Conservation (phyloP, 1,140 invertebrate genomes). For the Potamilus streckersoni region DNA sequence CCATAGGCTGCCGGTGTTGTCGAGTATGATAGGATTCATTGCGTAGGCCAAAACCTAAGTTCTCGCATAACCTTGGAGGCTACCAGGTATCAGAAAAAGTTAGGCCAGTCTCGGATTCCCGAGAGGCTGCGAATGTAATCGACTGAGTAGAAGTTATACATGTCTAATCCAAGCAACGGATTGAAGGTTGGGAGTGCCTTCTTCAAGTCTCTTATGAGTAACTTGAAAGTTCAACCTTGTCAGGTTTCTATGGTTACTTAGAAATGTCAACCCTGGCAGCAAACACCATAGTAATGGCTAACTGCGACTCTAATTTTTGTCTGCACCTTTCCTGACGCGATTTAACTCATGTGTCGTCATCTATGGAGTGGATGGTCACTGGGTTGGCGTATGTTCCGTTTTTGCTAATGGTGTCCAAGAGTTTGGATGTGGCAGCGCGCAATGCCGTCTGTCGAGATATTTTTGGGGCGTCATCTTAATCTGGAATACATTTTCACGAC, state of each 20-base stretch:
- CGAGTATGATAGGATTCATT: not conserved
- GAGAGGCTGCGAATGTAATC: not conserved
- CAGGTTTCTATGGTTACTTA: not conserved
- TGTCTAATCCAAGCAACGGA: not conserved
- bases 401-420: too few species aligned
- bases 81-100: not conserved
- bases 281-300: not conserved
- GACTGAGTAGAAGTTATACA: not conserved
- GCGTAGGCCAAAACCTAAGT: not conserved
- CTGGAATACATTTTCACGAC: too few species aligned
- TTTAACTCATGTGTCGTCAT: too few species aligned
- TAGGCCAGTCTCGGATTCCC: not conserved
- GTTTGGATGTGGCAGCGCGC: too few species aligned
- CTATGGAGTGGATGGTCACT: too few species aligned
- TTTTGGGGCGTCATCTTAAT: too few species aligned
- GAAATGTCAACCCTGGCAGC: not conserved
- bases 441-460: too few species aligned
- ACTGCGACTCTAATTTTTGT: too few species aligned
- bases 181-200: not conserved
- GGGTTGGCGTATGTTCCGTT: too few species aligned
- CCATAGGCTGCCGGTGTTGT: not conserved
- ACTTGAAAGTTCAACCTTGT: too few species aligned
- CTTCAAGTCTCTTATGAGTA: not conserved
- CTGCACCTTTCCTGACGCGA: too few species aligned
- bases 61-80: not conserved